These are phyloP conservation scores for Cataglyphis livida DNA, from an alignment of 2,888 invertebrate genomes.

Conservation along the genomic window DNA sequence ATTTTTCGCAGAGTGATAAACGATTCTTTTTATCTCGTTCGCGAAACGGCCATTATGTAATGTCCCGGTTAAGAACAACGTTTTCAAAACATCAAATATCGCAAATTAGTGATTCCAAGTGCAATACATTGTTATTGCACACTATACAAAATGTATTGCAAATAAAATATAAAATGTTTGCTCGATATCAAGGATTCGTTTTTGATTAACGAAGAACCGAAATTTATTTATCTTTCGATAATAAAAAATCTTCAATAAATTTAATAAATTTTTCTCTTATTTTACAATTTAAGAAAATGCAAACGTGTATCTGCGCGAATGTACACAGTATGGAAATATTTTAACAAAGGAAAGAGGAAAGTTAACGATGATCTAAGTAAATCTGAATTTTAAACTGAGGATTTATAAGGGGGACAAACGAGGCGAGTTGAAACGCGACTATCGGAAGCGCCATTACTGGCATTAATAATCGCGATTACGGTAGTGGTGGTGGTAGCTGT, in stretches of 20 bases:
- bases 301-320: background rate
- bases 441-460: conserved; percentile 48
- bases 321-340: background rate
- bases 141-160: background rate
- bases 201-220: background rate
- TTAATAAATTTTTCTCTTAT: background rate
- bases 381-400: conserved; percentile 19
- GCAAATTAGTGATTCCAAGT: background rate
- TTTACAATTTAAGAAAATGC: background rate
- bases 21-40: conserved; percentile 30
- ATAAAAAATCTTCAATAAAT: background rate
- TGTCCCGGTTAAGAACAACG: background rate
- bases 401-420: conserved; percentile 40
- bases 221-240: background rate
- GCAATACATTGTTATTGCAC: background rate
- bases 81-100: conserved; percentile 21
- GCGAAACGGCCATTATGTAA: background rate
- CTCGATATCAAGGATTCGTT: background rate
- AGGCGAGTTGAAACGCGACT: conserved; percentile 25
- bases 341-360: conserved; percentile 7
- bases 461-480: conserved; percentile 54
- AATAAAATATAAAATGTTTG: background rate
- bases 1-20: conserved; percentile 24
- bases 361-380: background rate
- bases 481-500: conserved; percentile 7